phyloP scores from a whole-genome alignment of 2,888 invertebrate species.

The Monopis laevigella region DNA sequence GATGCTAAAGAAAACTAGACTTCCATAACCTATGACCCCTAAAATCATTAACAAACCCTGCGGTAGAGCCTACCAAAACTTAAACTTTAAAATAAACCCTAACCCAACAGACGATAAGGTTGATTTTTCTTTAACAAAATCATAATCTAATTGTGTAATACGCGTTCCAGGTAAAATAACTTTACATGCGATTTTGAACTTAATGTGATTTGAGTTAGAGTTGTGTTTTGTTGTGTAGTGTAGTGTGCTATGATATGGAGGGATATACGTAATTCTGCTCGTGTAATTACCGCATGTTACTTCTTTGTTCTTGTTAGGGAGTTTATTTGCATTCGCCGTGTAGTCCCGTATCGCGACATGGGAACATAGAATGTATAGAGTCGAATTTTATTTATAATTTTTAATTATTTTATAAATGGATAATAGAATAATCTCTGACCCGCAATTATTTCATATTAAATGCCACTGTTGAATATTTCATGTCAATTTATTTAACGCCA shows the following conservation, averaged over 20 bases:
- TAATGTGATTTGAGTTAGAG: too few species aligned
- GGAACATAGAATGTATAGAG: conserved; percentile 29
- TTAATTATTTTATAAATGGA: not conserved
- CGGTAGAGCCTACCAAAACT: too few species aligned
- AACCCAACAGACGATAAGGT: too few species aligned
- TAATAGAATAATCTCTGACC: too few species aligned
- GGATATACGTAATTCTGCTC: not conserved
- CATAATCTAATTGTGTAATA: too few species aligned
- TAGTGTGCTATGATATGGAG: conserved; percentile 1
- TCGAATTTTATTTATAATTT: conserved; percentile 13
- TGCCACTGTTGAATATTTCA: too few species aligned
- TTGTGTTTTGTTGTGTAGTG: not conserved
- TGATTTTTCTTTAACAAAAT: too few species aligned
- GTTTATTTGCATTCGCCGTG: conserved; percentile 53
- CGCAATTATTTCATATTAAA: too few species aligned
- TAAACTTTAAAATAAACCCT: too few species aligned
- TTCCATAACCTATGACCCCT: conserved; percentile 6
- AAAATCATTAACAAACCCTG: conserved; percentile 3
- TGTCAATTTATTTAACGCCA: too few species aligned
- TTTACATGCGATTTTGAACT: too few species aligned
- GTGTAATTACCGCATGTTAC: conserved; percentile 5
- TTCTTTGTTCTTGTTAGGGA: conserved; percentile 12
- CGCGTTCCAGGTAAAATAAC: too few species aligned
- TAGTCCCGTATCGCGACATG: conserved; percentile 18
- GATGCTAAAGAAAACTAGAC: not conserved